Conservation (phyloP, 1,140 invertebrate genomes). For the Aphis craccivora region DNA sequence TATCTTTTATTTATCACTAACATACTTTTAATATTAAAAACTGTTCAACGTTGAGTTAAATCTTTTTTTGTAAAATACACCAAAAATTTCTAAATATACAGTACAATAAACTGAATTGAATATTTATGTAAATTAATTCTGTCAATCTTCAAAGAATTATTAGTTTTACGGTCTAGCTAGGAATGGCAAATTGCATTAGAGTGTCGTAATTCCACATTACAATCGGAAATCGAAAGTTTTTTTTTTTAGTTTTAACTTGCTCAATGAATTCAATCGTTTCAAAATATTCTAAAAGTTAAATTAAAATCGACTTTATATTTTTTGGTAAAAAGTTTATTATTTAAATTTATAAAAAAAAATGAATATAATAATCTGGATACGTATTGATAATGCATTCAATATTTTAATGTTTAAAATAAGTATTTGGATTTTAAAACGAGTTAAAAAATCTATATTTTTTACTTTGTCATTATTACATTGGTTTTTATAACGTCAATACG, state of each 20-base stretch:
- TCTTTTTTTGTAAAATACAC: not conserved
- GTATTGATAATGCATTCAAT: not conserved
- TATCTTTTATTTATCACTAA: not conserved
- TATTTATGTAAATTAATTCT: conserved; percentile 2
- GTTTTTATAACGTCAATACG: not conserved
- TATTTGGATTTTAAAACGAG: not conserved
- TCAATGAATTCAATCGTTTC: not conserved
- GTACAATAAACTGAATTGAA: not conserved
- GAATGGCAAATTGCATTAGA: not conserved
- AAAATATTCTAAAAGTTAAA: not conserved
- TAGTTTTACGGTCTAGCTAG: not conserved
- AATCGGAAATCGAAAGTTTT: not conserved
- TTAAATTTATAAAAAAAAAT: not conserved
- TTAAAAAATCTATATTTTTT: not conserved
- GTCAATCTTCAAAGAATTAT: not conserved
- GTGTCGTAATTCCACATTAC: not conserved
- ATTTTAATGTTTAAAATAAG: not conserved
- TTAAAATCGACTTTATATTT: not conserved
- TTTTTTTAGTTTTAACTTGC: not conserved
- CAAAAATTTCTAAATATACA: not conserved
- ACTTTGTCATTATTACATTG: not conserved
- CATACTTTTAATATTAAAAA: not conserved
- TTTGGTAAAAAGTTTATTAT: not conserved
- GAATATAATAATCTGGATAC: not conserved
- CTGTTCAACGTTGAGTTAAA: not conserved